These are phyloP conservation scores for Cryptotis parvus DNA, from an alignment of 2,113 vertebrate genomes.

Conservation along the genomic window DNA sequence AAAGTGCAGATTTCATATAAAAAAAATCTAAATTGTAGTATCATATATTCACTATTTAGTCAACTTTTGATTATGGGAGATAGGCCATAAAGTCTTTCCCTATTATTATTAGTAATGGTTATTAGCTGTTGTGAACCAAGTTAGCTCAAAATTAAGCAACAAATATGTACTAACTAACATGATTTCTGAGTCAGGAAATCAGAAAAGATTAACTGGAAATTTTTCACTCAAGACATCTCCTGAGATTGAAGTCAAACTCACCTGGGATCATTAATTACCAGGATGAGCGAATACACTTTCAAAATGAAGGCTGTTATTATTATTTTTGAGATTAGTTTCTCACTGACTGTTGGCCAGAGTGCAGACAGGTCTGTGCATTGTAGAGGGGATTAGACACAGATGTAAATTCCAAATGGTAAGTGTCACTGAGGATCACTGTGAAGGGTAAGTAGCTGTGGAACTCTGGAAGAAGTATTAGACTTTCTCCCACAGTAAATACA, in stretches of 20 bases:
- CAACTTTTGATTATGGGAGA: background rate
- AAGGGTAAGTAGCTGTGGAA: background rate
- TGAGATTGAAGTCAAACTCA: background rate
- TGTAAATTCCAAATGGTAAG: background rate
- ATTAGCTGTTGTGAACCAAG: background rate
- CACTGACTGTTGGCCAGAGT: no score
- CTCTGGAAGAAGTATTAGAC: no score
- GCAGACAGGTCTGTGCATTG: background rate
- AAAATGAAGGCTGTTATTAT: background rate
- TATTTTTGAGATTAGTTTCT: no score
- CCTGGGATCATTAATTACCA: background rate
- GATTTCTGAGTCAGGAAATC: background rate
- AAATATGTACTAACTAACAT: background rate
- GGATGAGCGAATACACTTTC: background rate
- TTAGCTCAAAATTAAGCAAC: background rate
- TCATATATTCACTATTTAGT: background rate
- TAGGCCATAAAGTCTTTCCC: background rate
- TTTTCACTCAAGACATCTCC: background rate
- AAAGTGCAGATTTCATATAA: background rate
- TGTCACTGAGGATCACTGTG: background rate
- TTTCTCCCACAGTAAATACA: no score
- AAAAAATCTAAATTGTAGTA: background rate
- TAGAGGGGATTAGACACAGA: no score
- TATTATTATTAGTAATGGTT: background rate
- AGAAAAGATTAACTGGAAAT: background rate